Conservation (phyloP, 2,888 invertebrate species). For the Diplazon laetatorius region DNA sequence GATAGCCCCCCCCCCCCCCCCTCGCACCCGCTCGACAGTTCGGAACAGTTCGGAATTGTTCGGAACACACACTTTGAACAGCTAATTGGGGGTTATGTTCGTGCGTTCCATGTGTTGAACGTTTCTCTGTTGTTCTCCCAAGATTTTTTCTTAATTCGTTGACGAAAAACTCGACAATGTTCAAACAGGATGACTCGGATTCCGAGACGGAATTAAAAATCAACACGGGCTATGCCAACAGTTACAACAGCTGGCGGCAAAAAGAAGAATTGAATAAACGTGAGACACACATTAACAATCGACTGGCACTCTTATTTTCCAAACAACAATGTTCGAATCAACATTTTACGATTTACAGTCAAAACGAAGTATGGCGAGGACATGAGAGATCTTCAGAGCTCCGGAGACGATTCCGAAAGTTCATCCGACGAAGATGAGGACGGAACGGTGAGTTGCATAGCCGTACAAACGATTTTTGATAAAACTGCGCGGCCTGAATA, state of each 20-base stretch:
- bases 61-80: no score
- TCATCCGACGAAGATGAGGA: conserved; percentile 87
- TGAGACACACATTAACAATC: conserved; percentile 80
- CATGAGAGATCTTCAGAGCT: conserved; percentile 79
- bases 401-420: conserved; percentile 81
- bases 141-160: background rate
- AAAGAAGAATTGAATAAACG: conserved; percentile 94
- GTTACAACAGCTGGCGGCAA: conserved; percentile 92
- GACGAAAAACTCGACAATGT: conserved; percentile 58
- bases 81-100: no score
- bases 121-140: background rate
- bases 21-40: no score
- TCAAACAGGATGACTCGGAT: conserved; percentile 66
- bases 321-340: conserved; percentile 30
- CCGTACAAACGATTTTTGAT: conserved; percentile 3
- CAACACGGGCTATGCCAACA: conserved; percentile 92
- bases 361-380: conserved; percentile 90
- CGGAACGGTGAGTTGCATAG: conserved; percentile 81
- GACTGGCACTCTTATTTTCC: conserved; percentile 46
- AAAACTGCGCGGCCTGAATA: no score
- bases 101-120: conserved; percentile 37
- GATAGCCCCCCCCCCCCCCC: no score
- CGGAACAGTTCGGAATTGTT: no score
- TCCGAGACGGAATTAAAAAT: conserved; percentile 85
- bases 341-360: conserved; percentile 83